phyloP scores from a whole-genome alignment of 2,797 vertebrate genomes.

The Melanotaenia boesemani region DNA sequence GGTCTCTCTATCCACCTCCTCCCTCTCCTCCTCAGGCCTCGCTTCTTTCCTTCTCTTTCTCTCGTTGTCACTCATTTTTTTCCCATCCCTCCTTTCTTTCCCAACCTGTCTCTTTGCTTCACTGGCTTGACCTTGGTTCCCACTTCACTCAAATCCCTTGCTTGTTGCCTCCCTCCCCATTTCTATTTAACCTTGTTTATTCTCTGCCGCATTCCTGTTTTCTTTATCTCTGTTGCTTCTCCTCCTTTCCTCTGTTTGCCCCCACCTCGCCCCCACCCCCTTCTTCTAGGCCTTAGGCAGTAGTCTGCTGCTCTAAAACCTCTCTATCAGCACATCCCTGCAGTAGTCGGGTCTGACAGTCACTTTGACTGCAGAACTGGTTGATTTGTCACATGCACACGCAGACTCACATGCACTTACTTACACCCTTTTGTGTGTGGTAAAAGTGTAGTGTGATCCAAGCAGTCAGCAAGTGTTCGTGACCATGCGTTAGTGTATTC shows the following conservation, averaged over 20 bases:
- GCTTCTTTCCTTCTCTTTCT: slow-evolving; percentile 29
- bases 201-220: slow-evolving; percentile 78
- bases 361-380: slow-evolving; percentile 70
- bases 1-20: slow-evolving; percentile 48
- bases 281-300: slow-evolving; percentile 71
- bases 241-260: slow-evolving; percentile 64
- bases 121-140: slow-evolving; percentile 77
- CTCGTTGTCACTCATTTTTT: slow-evolving; percentile 44
- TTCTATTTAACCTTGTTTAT: slow-evolving; percentile 78
- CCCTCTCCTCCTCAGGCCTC: slow-evolving; percentile 10
- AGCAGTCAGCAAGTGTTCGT: slow-evolving; percentile 38
- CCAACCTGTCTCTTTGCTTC: slow-evolving; percentile 57
- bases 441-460: slow-evolving; percentile 61
- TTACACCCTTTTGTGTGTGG: slow-evolving; percentile 36
- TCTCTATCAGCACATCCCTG: slow-evolving; percentile 81
- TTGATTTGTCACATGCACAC: slow-evolving; percentile 58
- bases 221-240: slow-evolving; percentile 76
- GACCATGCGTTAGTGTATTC: slow-evolving; percentile 35
- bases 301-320: slow-evolving; percentile 76
- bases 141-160: slow-evolving; percentile 69
- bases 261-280: not conserved
- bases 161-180: slow-evolving; percentile 53
- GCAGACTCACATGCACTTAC: slow-evolving; percentile 20
- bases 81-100: slow-evolving; percentile 26
- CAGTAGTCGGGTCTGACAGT: slow-evolving; percentile 71